Percentiles rank a stretch among this genome's conserved stretches.
phyloP scores from a whole-genome alignment of 1,140 invertebrate species.

The Zaprionus camerounensis region DNA sequence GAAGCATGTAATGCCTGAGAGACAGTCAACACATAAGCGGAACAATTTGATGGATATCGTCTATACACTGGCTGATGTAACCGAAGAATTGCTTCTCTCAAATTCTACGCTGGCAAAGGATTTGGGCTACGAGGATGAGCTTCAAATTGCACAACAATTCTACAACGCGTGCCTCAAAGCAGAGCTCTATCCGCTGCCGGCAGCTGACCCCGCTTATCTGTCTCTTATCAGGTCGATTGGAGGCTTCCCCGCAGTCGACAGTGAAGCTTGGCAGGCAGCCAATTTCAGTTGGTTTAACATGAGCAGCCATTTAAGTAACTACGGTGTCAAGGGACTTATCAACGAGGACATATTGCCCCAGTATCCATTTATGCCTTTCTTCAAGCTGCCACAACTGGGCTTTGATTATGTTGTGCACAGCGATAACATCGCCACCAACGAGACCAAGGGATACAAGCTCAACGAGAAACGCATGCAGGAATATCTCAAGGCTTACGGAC shows the following conservation, averaged over 20 bases:
- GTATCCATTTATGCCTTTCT: conserved; percentile 68
- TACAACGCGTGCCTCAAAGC: conserved; percentile 67
- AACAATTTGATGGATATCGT: conserved; percentile 70
- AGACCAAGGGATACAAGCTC: conserved; percentile 56
- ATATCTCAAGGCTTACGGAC: conserved; percentile 55
- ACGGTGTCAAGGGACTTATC: conserved; percentile 53
- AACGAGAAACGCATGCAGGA: conserved; percentile 66
- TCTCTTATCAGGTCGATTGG: conserved; percentile 69
- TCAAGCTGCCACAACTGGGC: conserved; percentile 69
- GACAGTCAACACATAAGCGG: conserved; percentile 48
- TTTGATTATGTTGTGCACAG: conserved; percentile 71
- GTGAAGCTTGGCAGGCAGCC: conserved; percentile 54
- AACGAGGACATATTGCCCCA: conserved; percentile 52
- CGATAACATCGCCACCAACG: conserved; percentile 63
- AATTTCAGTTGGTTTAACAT: conserved; percentile 81
- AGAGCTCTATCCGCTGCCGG: conserved; percentile 55
- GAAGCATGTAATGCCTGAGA: conserved; percentile 63
- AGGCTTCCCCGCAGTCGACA: conserved; percentile 74
- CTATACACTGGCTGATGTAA: conserved; percentile 54
- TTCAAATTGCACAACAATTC: conserved; percentile 65
- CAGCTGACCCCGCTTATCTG: conserved; percentile 71
- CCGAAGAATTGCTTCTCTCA: conserved; percentile 46
- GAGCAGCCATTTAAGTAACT: conserved; percentile 73
- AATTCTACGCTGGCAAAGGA: conserved; percentile 39
- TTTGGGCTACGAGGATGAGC: conserved; percentile 54